Base-by-base conservation (phyloP, 2,888 invertebrate genomes). In the Aleiodes leptofemur region DNA sequence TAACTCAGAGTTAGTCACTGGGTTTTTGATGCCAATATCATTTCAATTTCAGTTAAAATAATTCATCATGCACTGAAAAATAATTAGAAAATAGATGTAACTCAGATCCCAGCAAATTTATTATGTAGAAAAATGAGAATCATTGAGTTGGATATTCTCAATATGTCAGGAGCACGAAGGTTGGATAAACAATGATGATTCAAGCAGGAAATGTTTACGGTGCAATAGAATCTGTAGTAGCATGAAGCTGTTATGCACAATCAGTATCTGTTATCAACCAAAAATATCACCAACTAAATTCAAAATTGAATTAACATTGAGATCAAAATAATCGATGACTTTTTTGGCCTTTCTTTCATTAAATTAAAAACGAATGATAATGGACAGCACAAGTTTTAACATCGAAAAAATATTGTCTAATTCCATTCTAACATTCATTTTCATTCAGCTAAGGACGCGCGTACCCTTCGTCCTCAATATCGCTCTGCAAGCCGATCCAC, bases 401-500 rank as follows among this genome's bases (percentile, higher is more conserved):
- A 43, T 16, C 5, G 8, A 48, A 64, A 48, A 43, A 43, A 64
- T 23, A 14, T 23, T 29, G 31, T 48, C 23, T 13, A 64, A 64
- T 43, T 11, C 23, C 48, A 61, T n/a, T 34, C 13, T 16, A 61
- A 38, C 38, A 64, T 43, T 64, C 16, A 38, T 53, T 43, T 43
- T 43, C 9, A 43, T 43, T 43, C 3, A 43, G 43, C 43, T 78
- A 79, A 82, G 81, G 83, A 80, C 82, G 83, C 74, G 82, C 88
- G 87, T 89, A 89, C 89, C 87, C 88, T 85, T 86, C 88, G 91
- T 96, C 95, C 92, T 91, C 94, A 91, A 95, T 93, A 92, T 96
- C 96, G 91, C 94, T 95, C 93, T 94, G 95, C 90, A 96, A 93
- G 88, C 95, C 96, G 90, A 95, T 92, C 90, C 94, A 94, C 85